Evolutionary conservation across 2,113 vertebrate species (phyloP), one percentile per base, ranked within the genome.

Genomic region (Anolis carolinensis): DNA sequence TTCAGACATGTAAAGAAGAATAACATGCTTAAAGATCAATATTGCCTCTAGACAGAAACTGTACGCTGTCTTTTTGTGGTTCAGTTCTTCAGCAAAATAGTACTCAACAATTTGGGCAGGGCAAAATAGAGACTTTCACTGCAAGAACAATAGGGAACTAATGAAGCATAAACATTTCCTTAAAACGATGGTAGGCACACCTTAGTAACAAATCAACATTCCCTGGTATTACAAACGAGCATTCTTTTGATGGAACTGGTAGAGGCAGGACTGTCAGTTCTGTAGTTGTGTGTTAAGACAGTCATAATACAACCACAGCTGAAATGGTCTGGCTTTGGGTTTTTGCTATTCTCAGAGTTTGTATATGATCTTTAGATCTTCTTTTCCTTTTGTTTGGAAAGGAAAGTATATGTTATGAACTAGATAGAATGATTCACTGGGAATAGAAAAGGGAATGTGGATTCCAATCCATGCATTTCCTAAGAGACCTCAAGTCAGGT

Each of bases 141-240:
- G 34, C 30, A 74, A 44, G 55, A 72, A 80, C 21, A 50, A 86
- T 27, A 86, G 27, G 44, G n/a, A 50, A 11, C 71, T 81, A 86
- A 63, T 81, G 30, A 63, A 73, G 77, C 59, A 50, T 81, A 7
- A 65, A 65, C 25, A 34, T 65, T 74, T 81, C 55, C 71, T 75
- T 81, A 79, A 86, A 86, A 74, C 52, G 48, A 65, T 16, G 36
- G 32, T 50, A 36, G n/a, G 4, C 34, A 52, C 85, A 75, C 71
- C 78, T 63, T 75, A 67, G 55, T 81, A 67, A 86, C 59, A 7
- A 81, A 79, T 30, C 48, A 85, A 39, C 75, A 68, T 76, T 68
- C 21, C 52, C n/a, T 23, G 25, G 11, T 39, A 81, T 62, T 80
- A 65, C 39, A 81, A 79, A 86, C 21, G 78, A 65, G 70, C 50